Percentiles rank a stretch among this genome's conserved stretches.
These are phyloP conservation scores for Porites cylindrica DNA, from an alignment of 92 coral and sea anemone genomes.

Conservation along the genomic window DNA sequence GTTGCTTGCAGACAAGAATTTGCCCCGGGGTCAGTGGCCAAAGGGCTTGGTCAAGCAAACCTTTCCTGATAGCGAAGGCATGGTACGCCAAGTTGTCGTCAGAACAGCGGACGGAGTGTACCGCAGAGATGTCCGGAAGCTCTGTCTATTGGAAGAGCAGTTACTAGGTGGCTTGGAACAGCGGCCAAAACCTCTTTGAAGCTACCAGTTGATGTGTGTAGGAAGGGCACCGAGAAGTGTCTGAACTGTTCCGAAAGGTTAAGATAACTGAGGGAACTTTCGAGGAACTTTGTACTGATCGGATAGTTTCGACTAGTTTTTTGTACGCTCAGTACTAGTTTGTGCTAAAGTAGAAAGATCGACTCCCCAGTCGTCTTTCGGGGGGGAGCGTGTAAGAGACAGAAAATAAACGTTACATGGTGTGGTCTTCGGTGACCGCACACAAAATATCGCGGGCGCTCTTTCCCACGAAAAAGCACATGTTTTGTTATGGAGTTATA, in stretches of 20 bases:
- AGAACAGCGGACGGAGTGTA: constrained; percentile 58
- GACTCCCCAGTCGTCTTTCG: constrained; percentile 30
- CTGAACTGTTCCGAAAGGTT: neutral
- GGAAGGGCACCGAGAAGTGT: neutral
- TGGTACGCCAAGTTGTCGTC: constrained; percentile 62
- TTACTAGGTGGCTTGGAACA: constrained; percentile 10
- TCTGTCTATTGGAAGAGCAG: constrained; percentile 59
- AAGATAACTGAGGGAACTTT: neutral
- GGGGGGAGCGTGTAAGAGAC: constrained; percentile 14
- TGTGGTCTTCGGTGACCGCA: too few relatives aligned
- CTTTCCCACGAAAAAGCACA: too few relatives aligned
- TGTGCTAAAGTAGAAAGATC: constrained; percentile 4
- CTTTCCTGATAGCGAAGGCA: constrained; percentile 52
- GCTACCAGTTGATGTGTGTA: neutral
- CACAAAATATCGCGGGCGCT: too few relatives aligned
- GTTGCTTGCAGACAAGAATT: constrained; percentile 49
- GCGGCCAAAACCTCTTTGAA: neutral
- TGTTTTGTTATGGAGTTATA: too few relatives aligned
- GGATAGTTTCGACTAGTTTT: neutral
- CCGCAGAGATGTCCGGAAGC: constrained; percentile 64
- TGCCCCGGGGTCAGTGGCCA: constrained; percentile 72
- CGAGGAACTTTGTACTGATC: neutral
- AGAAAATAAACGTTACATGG: neutral
- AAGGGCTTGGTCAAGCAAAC: constrained; percentile 65
- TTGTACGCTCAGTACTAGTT: neutral